Evolutionary conservation across 2,888 invertebrate species (phyloP).

Genomic region (Subacronicta megacephala): DNA sequence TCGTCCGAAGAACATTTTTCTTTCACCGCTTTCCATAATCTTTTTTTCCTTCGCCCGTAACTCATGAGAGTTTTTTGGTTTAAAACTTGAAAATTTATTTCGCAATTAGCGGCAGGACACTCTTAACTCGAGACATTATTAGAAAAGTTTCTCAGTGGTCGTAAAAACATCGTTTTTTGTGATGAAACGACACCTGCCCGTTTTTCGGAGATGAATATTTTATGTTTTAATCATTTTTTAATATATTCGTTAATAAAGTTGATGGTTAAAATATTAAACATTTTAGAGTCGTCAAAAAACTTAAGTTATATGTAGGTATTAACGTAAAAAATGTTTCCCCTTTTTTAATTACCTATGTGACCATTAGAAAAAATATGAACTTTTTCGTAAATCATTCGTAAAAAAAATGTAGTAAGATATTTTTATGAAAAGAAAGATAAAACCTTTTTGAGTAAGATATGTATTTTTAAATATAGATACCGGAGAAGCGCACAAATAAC

Average conservation of each 20-base stretch:
- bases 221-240: constrained; percentile 51
- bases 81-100: constrained; percentile 88
- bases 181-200: constrained; percentile 72
- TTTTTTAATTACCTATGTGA: too few relatives aligned
- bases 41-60: constrained; percentile 77
- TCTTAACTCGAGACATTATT: constrained; percentile 85
- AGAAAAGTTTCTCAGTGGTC: constrained; percentile 86
- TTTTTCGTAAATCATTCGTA: too few relatives aligned
- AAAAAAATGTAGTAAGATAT: too few relatives aligned
- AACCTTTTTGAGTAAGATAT: too few relatives aligned
- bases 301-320: neutral
- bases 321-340: neutral
- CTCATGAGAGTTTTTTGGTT: constrained; percentile 83
- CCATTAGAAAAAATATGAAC: too few relatives aligned
- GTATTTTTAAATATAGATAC: constrained; percentile 16
- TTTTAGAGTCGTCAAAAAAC: neutral
- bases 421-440: neutral
- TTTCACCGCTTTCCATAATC: constrained; percentile 58
- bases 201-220: constrained; percentile 53
- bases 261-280: constrained; percentile 1
- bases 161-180: constrained; percentile 82
- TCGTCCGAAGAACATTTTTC: constrained; percentile 48
- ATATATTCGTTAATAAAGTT: constrained; percentile 27
- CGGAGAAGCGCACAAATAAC: constrained; percentile 49
- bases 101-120: constrained; percentile 84